These are phyloP conservation scores for Myotis myotis DNA, from an alignment of 2,797 vertebrate species.

Conservation along the genomic window DNA sequence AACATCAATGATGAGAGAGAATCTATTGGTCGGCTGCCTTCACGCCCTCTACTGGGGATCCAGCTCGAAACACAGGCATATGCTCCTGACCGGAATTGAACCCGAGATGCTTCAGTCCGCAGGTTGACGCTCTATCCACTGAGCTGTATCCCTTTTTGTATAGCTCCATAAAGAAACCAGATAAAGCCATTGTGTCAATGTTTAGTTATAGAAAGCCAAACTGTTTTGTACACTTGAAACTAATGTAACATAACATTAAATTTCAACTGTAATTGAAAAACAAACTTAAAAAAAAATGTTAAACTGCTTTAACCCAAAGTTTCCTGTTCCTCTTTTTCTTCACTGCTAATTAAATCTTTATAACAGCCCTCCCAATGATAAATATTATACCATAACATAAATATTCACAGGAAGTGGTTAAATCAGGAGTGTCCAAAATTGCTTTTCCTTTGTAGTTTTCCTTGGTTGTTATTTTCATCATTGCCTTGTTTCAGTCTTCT, in stretches of 20 bases:
- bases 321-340: background rate
- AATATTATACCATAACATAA: background rate
- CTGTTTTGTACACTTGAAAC: background rate
- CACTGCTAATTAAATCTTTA: background rate
- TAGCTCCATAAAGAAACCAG: background rate
- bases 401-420: background rate
- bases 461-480: slow-evolving; percentile 53
- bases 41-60: too few relatives aligned
- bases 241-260: background rate
- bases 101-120: too few relatives aligned
- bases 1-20: too few relatives aligned
- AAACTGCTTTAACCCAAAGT: background rate
- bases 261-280: background rate
- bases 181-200: background rate
- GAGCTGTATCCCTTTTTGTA: background rate
- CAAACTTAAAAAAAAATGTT: background rate
- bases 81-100: too few relatives aligned
- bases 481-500: slow-evolving; percentile 59
- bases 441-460: background rate
- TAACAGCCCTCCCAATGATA: background rate
- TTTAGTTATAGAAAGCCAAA: background rate
- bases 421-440: background rate
- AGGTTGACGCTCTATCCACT: too few relatives aligned
- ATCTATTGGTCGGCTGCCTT: too few relatives aligned
- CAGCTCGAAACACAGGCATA: too few relatives aligned